Percentiles rank a stretch among this genome's conserved stretches.
These are phyloP conservation scores for Mesorhabditis sp. DNA, from an alignment of 2,888 invertebrate species.

Conservation along the genomic window DNA sequence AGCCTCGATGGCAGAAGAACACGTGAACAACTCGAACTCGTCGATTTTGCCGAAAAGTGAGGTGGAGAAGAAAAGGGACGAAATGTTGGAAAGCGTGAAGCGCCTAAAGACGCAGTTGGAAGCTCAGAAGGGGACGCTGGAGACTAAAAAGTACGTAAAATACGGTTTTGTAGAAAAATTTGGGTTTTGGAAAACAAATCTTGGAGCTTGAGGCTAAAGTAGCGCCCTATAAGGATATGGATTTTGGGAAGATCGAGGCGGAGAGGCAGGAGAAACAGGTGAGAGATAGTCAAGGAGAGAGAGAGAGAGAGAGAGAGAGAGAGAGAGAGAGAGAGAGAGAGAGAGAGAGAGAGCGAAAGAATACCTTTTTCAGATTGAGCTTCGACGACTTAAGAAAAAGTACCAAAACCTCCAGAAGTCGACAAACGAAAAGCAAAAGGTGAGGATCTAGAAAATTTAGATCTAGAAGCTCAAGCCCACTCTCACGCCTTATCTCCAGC, in stretches of 20 bases:
- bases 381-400: background rate
- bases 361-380: background rate
- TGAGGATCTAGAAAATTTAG: background rate
- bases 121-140: background rate
- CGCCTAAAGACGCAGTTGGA: background rate
- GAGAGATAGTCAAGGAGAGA: background rate
- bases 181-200: background rate
- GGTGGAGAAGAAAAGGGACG: background rate
- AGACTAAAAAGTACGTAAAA: background rate
- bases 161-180: background rate
- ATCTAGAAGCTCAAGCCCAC: too few relatives aligned
- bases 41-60: background rate
- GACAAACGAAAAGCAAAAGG: background rate
- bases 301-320: too few relatives aligned
- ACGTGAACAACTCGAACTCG: background rate
- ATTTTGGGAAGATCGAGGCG: background rate
- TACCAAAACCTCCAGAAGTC: background rate
- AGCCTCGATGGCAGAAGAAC: background rate
- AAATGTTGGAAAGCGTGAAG: background rate
- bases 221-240: background rate
- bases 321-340: too few relatives aligned
- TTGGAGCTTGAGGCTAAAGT: background rate
- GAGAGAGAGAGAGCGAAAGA: too few relatives aligned
- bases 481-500: background rate
- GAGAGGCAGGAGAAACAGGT: conserved; percentile 2